Percentiles rank a stretch among this genome's conserved stretches.
Evolutionary conservation across 2,113 vertebrate species (phyloP).

Genomic region (Pristiophorus japonicus): DNA sequence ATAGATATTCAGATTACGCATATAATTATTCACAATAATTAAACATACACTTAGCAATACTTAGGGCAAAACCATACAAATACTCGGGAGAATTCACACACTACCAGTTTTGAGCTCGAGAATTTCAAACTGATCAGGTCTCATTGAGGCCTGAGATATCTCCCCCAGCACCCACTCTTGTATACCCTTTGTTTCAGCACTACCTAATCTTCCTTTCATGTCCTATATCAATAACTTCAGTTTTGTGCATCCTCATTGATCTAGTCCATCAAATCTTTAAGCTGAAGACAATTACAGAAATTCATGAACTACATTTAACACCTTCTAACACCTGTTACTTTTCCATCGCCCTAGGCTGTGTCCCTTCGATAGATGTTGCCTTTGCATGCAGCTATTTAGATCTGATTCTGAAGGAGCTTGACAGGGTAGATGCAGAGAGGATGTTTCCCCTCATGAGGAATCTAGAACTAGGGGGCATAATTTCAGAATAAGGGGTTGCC

Average conservation of each 20-base stretch:
- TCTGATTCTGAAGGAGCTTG: no score
- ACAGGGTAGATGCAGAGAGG: no score
- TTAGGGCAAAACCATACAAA: neutral
- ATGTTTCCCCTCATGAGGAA: no score
- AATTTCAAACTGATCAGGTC: neutral
- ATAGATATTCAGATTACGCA: neutral
- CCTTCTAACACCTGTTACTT: neutral
- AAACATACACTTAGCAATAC: neutral
- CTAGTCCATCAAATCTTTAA: neutral
- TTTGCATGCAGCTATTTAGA: neutral
- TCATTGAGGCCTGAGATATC: neutral
- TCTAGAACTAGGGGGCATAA: no score
- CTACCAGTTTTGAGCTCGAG: neutral
- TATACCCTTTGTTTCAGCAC: neutral
- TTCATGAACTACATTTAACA: neutral
- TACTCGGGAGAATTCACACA: neutral
- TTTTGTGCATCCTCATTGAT: neutral
- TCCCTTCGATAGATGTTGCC: neutral
- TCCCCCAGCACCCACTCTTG: neutral
- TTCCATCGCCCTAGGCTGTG: neutral
- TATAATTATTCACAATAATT: neutral
- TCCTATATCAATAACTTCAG: neutral
- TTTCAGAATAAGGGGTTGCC: no score
- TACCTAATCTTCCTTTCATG: neutral
- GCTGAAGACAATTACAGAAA: neutral